Conservation (phyloP, 1,140 invertebrate genomes). For the Pararge aegeria region DNA sequence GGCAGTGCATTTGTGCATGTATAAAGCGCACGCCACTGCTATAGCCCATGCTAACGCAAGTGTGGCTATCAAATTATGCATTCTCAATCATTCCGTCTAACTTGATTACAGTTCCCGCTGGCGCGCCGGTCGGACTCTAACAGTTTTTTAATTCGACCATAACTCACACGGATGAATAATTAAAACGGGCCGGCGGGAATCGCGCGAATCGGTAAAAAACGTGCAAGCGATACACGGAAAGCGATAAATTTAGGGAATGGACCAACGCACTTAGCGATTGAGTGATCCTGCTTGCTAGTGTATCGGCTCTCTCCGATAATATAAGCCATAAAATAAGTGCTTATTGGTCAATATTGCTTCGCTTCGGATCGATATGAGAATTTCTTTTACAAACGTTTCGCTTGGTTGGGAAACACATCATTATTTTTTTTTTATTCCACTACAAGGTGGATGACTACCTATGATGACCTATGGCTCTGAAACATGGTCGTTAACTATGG, state of each 20-base stretch:
- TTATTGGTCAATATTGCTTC: no score
- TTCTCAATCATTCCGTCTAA: constrained; percentile 72
- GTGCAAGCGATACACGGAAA: constrained; percentile 37
- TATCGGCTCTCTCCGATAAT: neutral
- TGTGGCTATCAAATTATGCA: constrained; percentile 53
- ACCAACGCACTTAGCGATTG: constrained; percentile 64
- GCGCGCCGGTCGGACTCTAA: constrained; percentile 73
- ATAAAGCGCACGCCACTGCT: neutral
- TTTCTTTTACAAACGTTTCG: no score
- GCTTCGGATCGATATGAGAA: no score
- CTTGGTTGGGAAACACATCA: no score
- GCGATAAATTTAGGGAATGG: constrained; percentile 70
- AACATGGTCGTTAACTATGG: no score
- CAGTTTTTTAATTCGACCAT: constrained; percentile 81
- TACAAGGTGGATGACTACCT: no score
- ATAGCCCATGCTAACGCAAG: constrained; percentile 17
- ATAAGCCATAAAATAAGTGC: neutral
- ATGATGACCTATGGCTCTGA: no score
- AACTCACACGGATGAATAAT: constrained; percentile 80
- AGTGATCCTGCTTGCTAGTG: constrained; percentile 6
- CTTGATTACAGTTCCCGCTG: constrained; percentile 70
- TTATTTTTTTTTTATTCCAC: no score
- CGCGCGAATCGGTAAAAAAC: constrained; percentile 69
- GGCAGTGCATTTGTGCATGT: no score
- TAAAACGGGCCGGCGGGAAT: constrained; percentile 70